phyloP scores from a whole-genome alignment of 2,888 invertebrate species.

The Cheilosia urbana region DNA sequence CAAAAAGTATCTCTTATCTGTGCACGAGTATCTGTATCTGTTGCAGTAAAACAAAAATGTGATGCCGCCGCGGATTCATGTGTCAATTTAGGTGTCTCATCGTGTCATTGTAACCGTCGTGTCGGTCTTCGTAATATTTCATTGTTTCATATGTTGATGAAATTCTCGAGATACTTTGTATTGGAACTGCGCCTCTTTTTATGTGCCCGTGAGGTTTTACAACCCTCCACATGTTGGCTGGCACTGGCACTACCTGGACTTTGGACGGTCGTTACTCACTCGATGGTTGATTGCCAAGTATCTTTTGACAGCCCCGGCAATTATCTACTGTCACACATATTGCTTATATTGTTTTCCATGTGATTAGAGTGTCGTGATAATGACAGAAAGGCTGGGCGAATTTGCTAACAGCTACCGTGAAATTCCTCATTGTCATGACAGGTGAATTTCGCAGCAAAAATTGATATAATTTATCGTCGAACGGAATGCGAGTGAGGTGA shows the following conservation, averaged over 20 bases:
- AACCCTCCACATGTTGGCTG: conserved; percentile 7
- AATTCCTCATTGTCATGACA: conserved; percentile 27
- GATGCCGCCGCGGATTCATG: conserved; percentile 35
- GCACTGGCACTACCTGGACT: neutral
- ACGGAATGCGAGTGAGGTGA: neutral
- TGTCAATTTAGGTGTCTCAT: conserved; percentile 58
- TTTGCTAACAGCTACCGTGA: conserved; percentile 11
- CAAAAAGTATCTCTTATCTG: conserved; percentile 24
- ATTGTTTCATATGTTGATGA: neutral
- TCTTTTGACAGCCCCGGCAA: neutral
- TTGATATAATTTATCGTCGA: neutral
- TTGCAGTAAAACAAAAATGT: conserved; percentile 28
- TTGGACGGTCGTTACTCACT: neutral
- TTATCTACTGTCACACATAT: neutral
- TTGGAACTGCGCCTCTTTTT: conserved; percentile 5
- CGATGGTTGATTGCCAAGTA: neutral
- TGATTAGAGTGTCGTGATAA: conserved; percentile 45
- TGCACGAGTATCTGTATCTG: conserved; percentile 3
- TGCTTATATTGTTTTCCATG: conserved; percentile 5
- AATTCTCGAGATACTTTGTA: conserved; percentile 6
- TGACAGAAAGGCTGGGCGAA: conserved; percentile 5
- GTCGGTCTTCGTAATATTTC: neutral
- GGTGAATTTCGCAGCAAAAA: conserved; percentile 11
- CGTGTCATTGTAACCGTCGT: conserved; percentile 1
- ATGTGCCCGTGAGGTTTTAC: neutral